phyloP scores from a whole-genome alignment of 2,113 vertebrate species.

The Riparia riparia region DNA sequence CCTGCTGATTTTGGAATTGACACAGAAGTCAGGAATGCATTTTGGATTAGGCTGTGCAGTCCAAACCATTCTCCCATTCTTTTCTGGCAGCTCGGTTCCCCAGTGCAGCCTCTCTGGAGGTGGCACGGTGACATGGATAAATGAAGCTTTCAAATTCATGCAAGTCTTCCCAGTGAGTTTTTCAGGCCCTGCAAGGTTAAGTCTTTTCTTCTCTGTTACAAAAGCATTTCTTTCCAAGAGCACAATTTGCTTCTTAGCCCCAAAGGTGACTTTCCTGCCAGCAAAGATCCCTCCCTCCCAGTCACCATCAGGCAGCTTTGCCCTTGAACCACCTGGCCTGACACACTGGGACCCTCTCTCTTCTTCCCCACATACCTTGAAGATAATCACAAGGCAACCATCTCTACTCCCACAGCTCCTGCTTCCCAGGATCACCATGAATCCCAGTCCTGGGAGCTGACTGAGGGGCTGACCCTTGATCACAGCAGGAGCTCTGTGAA shows the following conservation, averaged over 20 bases:
- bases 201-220: not conserved
- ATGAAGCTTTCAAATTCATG: not conserved
- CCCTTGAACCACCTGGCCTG: not conserved
- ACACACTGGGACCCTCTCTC: not conserved
- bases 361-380: not conserved
- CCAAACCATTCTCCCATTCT: not conserved
- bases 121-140: not conserved
- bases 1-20: not conserved
- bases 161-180: not conserved
- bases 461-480: not conserved
- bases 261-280: not conserved
- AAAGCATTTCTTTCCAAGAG: not conserved
- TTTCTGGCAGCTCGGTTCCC: not conserved
- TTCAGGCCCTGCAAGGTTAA: not conserved
- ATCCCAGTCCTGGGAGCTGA: not conserved
- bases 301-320: not conserved
- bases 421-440: no score
- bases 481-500: not conserved
- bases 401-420: no score
- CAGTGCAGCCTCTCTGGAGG: fast-evolving
- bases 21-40: not conserved
- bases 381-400: not conserved
- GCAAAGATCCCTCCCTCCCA: not conserved
- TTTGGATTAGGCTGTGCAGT: no score
- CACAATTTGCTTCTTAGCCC: not conserved